A percentile compares a stretch with the other conserved stretches of the same genome.
Evolutionary conservation across 2,888 invertebrate genomes (phyloP).

Genomic region (Phrixothrix hirtus): DNA sequence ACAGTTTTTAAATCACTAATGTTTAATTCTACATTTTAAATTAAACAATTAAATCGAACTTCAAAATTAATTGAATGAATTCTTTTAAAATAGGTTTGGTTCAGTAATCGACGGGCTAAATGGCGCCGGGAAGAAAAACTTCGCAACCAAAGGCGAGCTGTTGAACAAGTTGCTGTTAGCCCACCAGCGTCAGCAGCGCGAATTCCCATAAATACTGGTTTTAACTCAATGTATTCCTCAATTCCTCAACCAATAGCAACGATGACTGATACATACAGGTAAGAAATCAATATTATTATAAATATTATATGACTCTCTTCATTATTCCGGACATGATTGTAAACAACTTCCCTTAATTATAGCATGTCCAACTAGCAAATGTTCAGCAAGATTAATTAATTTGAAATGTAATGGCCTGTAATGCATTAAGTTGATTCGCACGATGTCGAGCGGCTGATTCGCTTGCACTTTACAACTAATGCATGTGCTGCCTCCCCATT

Average conservation of each 20-base stretch:
- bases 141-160: conserved; percentile 82
- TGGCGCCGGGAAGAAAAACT: conserved; percentile 99
- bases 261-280: conserved; percentile 88
- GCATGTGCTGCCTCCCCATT: conserved; percentile 37
- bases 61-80: too few species aligned
- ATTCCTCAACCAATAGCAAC: conserved; percentile 93
- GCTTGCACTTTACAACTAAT: conserved; percentile 40
- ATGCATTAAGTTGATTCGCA: conserved; percentile 43
- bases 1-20: too few species aligned
- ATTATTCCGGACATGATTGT: conserved; percentile 11
- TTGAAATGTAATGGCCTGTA: conserved; percentile 60
- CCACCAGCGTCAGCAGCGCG: conserved; percentile 65
- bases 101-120: conserved; percentile 98
- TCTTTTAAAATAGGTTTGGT: conserved; percentile 85
- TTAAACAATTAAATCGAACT: too few species aligned
- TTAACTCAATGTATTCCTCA: conserved; percentile 94
- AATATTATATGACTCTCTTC: conserved; percentile 1
- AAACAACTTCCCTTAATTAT: conserved; percentile 26
- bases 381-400: conserved; percentile 57
- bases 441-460: conserved; percentile 37
- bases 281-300: conserved; percentile 40
- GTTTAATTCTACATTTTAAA: too few species aligned
- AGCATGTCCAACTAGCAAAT: conserved; percentile 22
- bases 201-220: conserved; percentile 80
- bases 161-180: conserved; percentile 61